Percentiles rank a stretch among this genome's conserved stretches.
These are phyloP conservation scores for Eupelmus urozonus DNA, from an alignment of 2,888 invertebrate species.

Conservation along the genomic window DNA sequence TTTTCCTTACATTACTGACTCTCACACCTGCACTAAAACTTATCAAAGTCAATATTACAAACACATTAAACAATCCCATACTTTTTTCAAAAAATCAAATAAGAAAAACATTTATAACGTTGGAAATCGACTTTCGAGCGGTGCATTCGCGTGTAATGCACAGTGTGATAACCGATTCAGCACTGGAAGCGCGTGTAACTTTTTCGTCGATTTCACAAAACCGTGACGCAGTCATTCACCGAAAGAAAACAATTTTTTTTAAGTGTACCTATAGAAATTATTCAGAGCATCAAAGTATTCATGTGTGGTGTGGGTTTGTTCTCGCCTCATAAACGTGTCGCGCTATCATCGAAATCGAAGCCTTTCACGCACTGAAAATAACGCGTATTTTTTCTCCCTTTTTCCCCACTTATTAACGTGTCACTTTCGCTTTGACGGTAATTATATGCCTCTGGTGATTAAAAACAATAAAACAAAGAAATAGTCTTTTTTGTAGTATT, in stretches of 20 bases:
- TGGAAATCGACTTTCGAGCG: too few species aligned
- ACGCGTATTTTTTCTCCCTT: constrained; percentile 4
- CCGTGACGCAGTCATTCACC: not conserved
- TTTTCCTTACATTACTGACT: not conserved
- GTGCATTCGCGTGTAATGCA: too few species aligned
- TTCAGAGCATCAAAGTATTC: constrained; percentile 50
- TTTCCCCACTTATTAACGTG: not conserved
- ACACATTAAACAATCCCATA: not conserved
- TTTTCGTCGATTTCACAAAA: not conserved
- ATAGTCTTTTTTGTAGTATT: too few species aligned
- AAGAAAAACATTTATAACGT: too few species aligned
- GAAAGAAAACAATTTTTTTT: constrained; percentile 16
- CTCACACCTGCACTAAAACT: not conserved
- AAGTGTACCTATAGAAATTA: constrained; percentile 49
- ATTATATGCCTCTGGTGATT: not conserved
- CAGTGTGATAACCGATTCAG: too few species aligned
- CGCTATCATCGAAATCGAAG: constrained; percentile 18
- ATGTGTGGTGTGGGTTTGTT: constrained; percentile 16
- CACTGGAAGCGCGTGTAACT: not conserved
- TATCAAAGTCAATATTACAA: not conserved
- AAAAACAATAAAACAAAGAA: too few species aligned
- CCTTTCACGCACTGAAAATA: constrained; percentile 38
- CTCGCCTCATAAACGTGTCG: not conserved
- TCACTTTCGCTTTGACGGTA: constrained; percentile 24
- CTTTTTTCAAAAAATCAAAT: not conserved